Evolutionary conservation across 2,888 invertebrate species (phyloP).

Genomic region (Nephrotoma guestfalica): DNA sequence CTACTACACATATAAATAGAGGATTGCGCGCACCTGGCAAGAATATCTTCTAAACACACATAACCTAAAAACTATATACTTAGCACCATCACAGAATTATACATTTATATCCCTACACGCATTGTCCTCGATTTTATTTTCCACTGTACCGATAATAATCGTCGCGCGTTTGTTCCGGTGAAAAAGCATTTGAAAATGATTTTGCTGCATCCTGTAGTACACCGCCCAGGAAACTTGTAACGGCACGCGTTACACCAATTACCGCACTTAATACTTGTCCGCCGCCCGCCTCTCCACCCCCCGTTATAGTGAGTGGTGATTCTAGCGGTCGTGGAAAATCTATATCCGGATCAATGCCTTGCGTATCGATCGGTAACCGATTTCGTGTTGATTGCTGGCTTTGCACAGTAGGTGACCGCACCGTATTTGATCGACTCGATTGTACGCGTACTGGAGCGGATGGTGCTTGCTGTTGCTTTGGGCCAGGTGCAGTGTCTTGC

Average conservation of each 20-base stretch:
- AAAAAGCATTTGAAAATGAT: constrained; percentile 50
- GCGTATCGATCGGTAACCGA: neutral
- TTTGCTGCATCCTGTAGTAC: constrained; percentile 61
- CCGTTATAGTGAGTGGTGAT: constrained; percentile 28
- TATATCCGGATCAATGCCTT: constrained; percentile 3
- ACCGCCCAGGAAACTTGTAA: constrained; percentile 62
- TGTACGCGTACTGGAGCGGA: constrained; percentile 35
- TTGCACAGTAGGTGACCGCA: constrained; percentile 17
- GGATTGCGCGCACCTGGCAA: neutral
- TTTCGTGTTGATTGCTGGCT: constrained; percentile 19
- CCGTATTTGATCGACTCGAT: constrained; percentile 30
- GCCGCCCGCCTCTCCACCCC: neutral
- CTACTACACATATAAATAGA: too few relatives aligned
- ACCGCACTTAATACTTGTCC: constrained; percentile 47
- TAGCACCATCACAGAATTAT: constrained; percentile 3
- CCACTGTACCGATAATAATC: constrained; percentile 36
- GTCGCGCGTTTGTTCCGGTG: constrained; percentile 38
- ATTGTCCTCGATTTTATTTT: neutral
- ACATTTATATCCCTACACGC: neutral
- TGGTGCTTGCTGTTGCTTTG: constrained; percentile 18
- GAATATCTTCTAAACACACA: neutral
- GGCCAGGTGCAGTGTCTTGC: constrained; percentile 37
- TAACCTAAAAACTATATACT: neutral
- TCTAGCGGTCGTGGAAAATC: constrained; percentile 13
- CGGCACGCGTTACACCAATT: constrained; percentile 60